Base-by-base conservation (phyloP, 2,888 invertebrate genomes). In the Plusia festucae region DNA sequence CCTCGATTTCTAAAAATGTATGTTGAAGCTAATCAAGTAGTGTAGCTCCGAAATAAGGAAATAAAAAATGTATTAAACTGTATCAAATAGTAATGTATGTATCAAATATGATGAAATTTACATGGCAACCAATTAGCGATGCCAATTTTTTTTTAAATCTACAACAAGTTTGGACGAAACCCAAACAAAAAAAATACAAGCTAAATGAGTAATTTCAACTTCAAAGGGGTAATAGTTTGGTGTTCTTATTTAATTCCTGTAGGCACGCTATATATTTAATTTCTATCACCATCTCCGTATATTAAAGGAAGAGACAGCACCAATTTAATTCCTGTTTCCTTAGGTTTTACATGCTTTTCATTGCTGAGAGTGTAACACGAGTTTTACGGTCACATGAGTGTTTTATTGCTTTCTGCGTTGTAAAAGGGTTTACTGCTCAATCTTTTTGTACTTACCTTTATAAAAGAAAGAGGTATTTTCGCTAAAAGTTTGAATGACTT, bases 341-440 rank as follows among this genome's bases (percentile, higher is more conserved):
- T 20, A 9, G 56, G 61, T 53, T 70, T 79, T 76, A 75, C 54
- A 60, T 46, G 53, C 44, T 22, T 70, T 75, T 79, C 62, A 76
- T 76, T 22, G 63, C 60, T 63, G 53, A 60, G 40, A 65, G 76
- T 71, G 65, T 75, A 76, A 79, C 76, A 70, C 60, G 44, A 65
- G 62, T 65, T 76, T 75, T 79, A 75, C 57, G 66, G 59, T 60
- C 65, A 65, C 59, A 60, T 52, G 53, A 70, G 76, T 54, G 59
- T 65, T 75, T 79, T 76, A 79, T 60, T 79, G 71, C 62, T 9
- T 59, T 54, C 70, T 70, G 76, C 76, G 61, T 62, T 79, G 60
- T 75, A 60, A 65, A 75, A 79, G 63, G 71, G 62, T 79, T 75
- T 79, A 79, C 62, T 46, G 71, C 75, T 65, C 71, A 70, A 76